Evolutionary conservation across 2,113 vertebrate species (phyloP).

Genomic region (Sphyrna mokarran): DNA sequence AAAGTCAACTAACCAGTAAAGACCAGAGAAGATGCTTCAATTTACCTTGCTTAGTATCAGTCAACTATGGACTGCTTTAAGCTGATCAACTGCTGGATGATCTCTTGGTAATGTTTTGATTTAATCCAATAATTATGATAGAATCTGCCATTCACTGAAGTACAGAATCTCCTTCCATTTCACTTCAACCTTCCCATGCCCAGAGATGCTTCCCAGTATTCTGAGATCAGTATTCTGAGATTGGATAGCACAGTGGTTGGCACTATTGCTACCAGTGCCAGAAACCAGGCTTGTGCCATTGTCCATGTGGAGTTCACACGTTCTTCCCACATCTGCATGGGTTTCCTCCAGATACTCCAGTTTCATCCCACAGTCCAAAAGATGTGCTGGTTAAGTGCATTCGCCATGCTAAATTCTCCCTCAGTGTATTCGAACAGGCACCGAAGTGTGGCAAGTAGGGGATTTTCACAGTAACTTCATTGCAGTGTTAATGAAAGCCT

Average conservation of each 20-base stretch:
- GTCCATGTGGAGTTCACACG: too few relatives aligned
- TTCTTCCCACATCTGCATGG: too few relatives aligned
- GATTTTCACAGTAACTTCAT: too few relatives aligned
- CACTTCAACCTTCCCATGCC: not conserved
- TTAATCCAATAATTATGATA: not conserved
- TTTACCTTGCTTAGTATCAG: not conserved
- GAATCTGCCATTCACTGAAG: not conserved
- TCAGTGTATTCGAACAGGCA: too few relatives aligned
- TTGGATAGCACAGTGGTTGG: not conserved
- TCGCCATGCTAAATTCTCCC: too few relatives aligned
- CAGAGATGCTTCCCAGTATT: not conserved
- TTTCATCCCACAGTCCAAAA: too few relatives aligned
- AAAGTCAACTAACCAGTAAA: not conserved
- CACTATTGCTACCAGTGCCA: too few relatives aligned
- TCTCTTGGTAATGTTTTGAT: not conserved
- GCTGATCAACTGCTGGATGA: not conserved
- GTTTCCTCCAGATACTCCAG: too few relatives aligned
- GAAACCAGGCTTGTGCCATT: too few relatives aligned
- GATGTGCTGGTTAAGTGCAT: too few relatives aligned
- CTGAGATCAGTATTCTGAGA: not conserved
- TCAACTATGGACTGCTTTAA: not conserved
- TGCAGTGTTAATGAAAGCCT: too few relatives aligned
- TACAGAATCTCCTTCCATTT: not conserved
- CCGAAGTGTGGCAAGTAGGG: too few relatives aligned
- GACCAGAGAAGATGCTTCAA: not conserved